Percentiles rank a stretch among this genome's conserved stretches.
Conservation (phyloP, 1,140 invertebrate species). For the Rhyacophila brunnea region DNA sequence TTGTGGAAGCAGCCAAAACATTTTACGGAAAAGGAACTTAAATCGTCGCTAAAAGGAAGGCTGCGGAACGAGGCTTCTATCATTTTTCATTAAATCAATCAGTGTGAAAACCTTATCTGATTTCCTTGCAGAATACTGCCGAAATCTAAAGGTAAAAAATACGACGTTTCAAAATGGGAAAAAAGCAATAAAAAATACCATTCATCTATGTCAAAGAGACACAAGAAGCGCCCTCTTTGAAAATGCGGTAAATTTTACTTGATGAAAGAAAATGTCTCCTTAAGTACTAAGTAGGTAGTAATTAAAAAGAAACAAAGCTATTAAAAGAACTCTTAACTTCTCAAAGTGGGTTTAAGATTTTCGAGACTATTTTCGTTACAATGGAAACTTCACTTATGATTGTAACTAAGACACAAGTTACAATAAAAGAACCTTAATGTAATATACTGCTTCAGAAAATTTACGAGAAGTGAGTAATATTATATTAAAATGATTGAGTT, state of each 20-base stretch:
- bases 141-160: background rate
- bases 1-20: constrained; percentile 20
- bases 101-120: constrained; percentile 34
- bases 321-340: no score
- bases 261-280: background rate
- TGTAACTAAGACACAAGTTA: no score
- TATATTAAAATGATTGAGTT: no score
- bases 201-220: constrained; percentile 32
- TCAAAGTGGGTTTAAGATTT: no score
- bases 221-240: constrained; percentile 3
- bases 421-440: no score
- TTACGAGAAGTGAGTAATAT: no score
- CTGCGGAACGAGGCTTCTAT: constrained; percentile 22
- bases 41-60: background rate
- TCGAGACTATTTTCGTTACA: no score
- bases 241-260: background rate
- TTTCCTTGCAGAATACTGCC: constrained; percentile 19
- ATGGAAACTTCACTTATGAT: no score
- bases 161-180: constrained; percentile 24
- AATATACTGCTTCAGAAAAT: no score
- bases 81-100: constrained; percentile 37
- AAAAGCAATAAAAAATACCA: constrained; percentile 34
- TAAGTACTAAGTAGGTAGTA: background rate
- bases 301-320: no score
- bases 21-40: background rate